These are phyloP conservation scores for Chloropsis cyanopogon DNA, from an alignment of 2,113 vertebrate species.

Conservation along the genomic window DNA sequence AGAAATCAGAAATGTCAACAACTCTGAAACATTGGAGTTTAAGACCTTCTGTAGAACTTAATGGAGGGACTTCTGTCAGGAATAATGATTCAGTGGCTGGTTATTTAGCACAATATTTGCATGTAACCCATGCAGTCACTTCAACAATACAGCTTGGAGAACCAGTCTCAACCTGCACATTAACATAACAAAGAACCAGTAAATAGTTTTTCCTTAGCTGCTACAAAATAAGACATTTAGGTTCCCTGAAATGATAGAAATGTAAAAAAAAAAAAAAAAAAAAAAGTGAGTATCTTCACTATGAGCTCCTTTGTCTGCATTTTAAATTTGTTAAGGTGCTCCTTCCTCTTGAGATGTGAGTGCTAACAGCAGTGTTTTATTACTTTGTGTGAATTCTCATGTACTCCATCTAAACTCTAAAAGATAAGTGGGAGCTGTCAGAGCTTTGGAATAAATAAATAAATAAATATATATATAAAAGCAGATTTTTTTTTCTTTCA, in stretches of 20 bases:
- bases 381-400: not conserved
- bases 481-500: not conserved
- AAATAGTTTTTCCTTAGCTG: not conserved
- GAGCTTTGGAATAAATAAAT: not conserved
- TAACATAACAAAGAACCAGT: not conserved
- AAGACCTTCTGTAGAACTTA: not conserved
- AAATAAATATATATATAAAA: no score
- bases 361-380: not conserved
- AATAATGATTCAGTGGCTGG: not conserved
- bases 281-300: not conserved
- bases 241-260: not conserved
- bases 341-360: not conserved
- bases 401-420: not conserved
- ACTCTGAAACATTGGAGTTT: not conserved
- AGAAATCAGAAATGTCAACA: not conserved
- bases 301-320: not conserved
- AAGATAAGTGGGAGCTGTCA: not conserved
- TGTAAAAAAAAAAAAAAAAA: not conserved
- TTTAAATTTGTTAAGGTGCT: not conserved
- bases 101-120: not conserved
- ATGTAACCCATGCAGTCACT: not conserved
- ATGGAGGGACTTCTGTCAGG: slow-evolving; percentile 4
- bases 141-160: not conserved
- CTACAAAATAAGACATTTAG: not conserved
- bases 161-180: not conserved